These are phyloP conservation scores for Zaprionus gabonicus DNA, from an alignment of 1,140 invertebrate genomes.

Conservation along the genomic window DNA sequence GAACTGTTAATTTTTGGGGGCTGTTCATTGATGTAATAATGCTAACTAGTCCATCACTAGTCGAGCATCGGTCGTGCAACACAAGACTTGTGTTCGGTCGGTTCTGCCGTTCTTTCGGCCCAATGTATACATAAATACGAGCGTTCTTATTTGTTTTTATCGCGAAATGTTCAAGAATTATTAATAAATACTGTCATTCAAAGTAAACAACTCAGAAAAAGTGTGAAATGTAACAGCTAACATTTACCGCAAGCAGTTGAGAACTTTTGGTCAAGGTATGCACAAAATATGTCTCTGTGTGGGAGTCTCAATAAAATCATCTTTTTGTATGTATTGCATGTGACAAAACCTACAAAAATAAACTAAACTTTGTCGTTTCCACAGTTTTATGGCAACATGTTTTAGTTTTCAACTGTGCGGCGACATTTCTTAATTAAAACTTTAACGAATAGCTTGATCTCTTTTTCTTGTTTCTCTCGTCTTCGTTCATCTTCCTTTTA, in stretches of 20 bases:
- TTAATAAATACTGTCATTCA: conserved; percentile 47
- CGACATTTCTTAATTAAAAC: conserved; percentile 35
- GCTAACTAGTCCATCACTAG: conserved; percentile 30
- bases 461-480: conserved; percentile 25
- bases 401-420: conserved; percentile 20
- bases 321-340: conserved; percentile 42
- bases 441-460: conserved; percentile 22
- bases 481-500: conserved; percentile 59
- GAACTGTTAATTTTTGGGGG: conserved; percentile 4
- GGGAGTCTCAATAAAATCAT: conserved; percentile 69
- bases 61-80: conserved; percentile 27
- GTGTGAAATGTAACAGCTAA: conserved; percentile 47
- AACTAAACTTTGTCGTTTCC: conserved; percentile 42
- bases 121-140: conserved; percentile 30
- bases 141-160: conserved; percentile 59
- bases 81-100: conserved; percentile 26
- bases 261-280: conserved; percentile 66
- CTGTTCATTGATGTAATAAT: conserved; percentile 4
- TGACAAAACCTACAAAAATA: conserved; percentile 58
- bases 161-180: conserved; percentile 57
- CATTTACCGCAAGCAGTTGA: conserved; percentile 41
- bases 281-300: conserved; percentile 55
- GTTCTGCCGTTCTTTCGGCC: neutral
- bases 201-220: conserved; percentile 67
- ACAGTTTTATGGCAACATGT: conserved; percentile 20